Base-by-base conservation (phyloP, 2,888 invertebrate genomes). In the Philopedon plagiatum region DNA sequence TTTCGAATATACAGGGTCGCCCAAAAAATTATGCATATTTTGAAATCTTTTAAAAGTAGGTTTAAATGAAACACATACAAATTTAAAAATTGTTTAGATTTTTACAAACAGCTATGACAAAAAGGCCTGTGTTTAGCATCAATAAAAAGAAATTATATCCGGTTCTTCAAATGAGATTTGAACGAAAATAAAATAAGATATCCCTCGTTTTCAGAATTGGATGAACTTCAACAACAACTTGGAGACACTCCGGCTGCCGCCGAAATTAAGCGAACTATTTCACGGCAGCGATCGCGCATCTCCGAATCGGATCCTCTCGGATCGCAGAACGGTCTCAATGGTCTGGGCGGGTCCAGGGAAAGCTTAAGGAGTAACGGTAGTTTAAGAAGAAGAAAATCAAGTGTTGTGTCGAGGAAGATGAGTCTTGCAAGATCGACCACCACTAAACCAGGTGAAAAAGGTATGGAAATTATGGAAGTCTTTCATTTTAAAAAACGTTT, bases 161-260 rank as follows among this genome's bases (percentile, higher is more conserved):
- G n/a, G n/a, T n/a, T n/a, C n/a, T n/a, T n/a, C n/a, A n/a, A n/a
- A n/a, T n/a, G n/a, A n/a, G n/a, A n/a, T n/a, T n/a, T n/a, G n/a
- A n/a, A n/a, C n/a, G n/a, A n/a, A n/a, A n/a, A n/a, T n/a, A n/a
- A n/a, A n/a, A n/a, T n/a, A n/a, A n/a, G n/a, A n/a, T n/a, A n/a
- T n/a, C n/a, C n/a, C n/a, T n/a, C n/a, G 18, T 0, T 71, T 79
- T 72, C 79, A 83, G 90, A 89, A 78, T 83, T 91, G 71, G 87
- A 88, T 64, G 91, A 91, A 82, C 90, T 93, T 70, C 92, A 92
- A 82, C 90, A 91, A 79, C 91, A 92, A 73, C 84, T 94, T 58
- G 91, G 91, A 80, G 89, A 87, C 51, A 90, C 90, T 76, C 49
- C 67, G 1, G 90, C 91, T 9, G 86, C 89, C 0, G 87, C 87